Evolutionary conservation across 2,797 vertebrate species (phyloP), one percentile per base, ranked within the genome.

Genomic region (Brachyalestes nurse): DNA sequence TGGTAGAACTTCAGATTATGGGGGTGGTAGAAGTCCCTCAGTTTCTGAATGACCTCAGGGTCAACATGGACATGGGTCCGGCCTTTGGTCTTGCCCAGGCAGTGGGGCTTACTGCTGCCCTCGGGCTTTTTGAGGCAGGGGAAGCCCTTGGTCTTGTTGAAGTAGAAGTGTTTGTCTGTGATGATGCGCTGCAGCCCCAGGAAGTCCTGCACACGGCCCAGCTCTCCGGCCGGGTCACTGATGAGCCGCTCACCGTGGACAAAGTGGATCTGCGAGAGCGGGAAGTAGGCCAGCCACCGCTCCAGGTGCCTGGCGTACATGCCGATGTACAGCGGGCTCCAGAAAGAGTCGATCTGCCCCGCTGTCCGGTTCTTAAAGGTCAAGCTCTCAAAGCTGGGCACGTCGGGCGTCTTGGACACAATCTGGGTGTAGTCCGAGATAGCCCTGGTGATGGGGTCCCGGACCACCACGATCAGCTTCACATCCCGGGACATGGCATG

Each of bases 371-470:
- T 96, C 86, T 92, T 95, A 88, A 95, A 95, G 74, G 92, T 92
- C 8, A 96, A 90, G 80, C 79, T 92, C 87, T 95, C 94, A 47
- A 96, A 96, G 14, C 92, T 76, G 5, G 95, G 92, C 83, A 95
- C 94, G 85, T 90, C 86, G 0, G 93, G 93, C 0, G 93, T 92
- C 88, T 96, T 96, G 75, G 94, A 95, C 86, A 95, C 95, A 82
- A 95, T 95, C 90, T 96, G 95, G 0, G 95, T 95, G 90, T 96
- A 96, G 90, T 96, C 95, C 0, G 95, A 95, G 85, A 96, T 94
- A 80, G 95, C 95, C 42, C 95, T 87, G 61, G 94, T 95, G 84
- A 95, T 93, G 0, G 95, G 95, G 87, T 96, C 95, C 13, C 95
- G 92, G 72, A 96, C 94, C 6, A 96, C 95, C 79, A 95, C 94